Conservation (phyloP, 2,113 vertebrate genomes). For the Hyaena hyaena region DNA sequence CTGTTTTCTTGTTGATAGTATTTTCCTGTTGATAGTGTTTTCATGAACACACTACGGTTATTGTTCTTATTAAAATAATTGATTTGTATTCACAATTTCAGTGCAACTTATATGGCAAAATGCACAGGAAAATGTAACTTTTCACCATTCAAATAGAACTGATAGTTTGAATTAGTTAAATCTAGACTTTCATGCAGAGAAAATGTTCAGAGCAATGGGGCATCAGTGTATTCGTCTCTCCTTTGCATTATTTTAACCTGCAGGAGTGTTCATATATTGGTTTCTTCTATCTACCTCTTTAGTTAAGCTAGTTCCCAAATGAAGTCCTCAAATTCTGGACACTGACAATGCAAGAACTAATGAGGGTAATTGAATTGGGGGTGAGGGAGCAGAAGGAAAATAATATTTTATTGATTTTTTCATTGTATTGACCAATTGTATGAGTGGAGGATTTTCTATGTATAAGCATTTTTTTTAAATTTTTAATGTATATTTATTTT, state of each 20-base stretch:
- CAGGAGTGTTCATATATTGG: not conserved
- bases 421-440: not conserved
- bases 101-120: not conserved
- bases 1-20: not conserved
- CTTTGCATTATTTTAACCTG: constrained; percentile 9
- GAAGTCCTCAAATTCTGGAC: not conserved
- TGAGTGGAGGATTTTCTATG: not conserved
- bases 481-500: no score
- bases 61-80: constrained; percentile 56
- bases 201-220: not conserved
- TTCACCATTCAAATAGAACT: not conserved
- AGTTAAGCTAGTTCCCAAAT: constrained; percentile 1
- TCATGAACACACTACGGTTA: constrained; percentile 17
- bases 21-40: not conserved
- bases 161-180: not conserved
- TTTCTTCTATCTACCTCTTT: not conserved
- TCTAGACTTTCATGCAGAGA: constrained; percentile 2
- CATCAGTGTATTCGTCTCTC: not conserved
- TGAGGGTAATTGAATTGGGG: not conserved
- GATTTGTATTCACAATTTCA: not conserved
- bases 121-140: not conserved
- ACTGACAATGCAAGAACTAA: not conserved
- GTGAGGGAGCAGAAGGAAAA: not conserved
- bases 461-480: no score
- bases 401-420: constrained; percentile 18